These are phyloP conservation scores for Grus americana DNA, from an alignment of 2,113 vertebrate genomes.

Conservation along the genomic window DNA sequence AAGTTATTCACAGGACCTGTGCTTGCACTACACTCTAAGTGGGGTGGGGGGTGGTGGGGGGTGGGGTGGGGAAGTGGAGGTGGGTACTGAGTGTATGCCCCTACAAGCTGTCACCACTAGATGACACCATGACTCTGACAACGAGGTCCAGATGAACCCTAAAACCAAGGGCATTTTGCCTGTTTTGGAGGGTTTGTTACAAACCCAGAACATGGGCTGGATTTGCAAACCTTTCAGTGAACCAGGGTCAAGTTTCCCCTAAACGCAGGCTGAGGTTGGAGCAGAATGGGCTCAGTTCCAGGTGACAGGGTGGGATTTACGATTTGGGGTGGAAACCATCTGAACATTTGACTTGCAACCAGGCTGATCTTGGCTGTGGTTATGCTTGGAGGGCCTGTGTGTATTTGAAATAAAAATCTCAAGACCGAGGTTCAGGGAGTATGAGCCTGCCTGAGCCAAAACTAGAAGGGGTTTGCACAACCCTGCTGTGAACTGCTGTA, in stretches of 20 bases:
- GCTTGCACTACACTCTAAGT: fast-evolving
- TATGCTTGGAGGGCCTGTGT: neutral
- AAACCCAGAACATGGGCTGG: neutral
- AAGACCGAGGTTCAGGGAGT: neutral
- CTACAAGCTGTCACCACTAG: conserved; percentile 32
- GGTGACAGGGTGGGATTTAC: conserved; percentile 28
- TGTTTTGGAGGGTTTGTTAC: neutral
- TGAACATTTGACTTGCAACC: neutral
- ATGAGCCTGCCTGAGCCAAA: neutral
- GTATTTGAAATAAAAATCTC: conserved; percentile 25
- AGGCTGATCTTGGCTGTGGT: conserved; percentile 35
- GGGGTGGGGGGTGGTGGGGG: too few relatives aligned
- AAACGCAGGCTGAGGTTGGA: conserved; percentile 19
- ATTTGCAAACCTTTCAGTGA: conserved; percentile 25
- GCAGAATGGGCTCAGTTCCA: neutral
- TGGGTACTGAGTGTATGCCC: neutral
- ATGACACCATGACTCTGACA: conserved; percentile 1
- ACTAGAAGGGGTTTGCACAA: neutral
- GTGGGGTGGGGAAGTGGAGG: neutral
- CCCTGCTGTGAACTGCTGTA: neutral
- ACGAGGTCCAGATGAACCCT: neutral
- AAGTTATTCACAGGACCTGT: neutral
- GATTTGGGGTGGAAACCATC: neutral
- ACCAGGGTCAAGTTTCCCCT: neutral
- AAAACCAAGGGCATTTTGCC: neutral